A percentile compares a stretch with the other conserved stretches of the same genome.
Conservation (phyloP, 2,888 invertebrate species). For the Agrotis segetum region DNA sequence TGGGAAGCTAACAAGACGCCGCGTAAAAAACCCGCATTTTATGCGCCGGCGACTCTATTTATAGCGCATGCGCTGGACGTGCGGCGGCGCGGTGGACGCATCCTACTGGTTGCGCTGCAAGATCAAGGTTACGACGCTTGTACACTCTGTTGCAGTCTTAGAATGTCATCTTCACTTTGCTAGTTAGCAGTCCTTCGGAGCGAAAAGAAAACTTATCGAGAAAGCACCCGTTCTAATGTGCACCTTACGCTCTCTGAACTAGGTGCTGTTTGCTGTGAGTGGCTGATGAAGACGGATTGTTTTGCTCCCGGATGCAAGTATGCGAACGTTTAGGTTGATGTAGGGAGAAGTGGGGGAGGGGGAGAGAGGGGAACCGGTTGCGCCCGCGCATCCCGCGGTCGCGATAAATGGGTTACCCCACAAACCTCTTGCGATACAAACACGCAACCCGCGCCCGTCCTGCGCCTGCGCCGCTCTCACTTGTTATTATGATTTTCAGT, state of each 20-base stretch:
- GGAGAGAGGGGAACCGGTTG: constrained; percentile 79
- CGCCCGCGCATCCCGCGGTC: constrained; percentile 76
- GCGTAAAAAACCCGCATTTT: constrained; percentile 84
- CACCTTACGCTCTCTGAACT: constrained; percentile 64
- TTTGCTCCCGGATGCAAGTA: constrained; percentile 84
- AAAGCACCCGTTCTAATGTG: constrained; percentile 59
- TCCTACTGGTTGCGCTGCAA: constrained; percentile 87
- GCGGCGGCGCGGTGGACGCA: constrained; percentile 74
- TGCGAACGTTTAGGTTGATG: constrained; percentile 74
- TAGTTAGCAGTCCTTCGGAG: constrained; percentile 73
- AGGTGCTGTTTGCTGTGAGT: constrained; percentile 61
- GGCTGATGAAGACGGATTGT: constrained; percentile 67
- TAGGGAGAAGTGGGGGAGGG: constrained; percentile 65
- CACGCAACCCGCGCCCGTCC: constrained; percentile 63
- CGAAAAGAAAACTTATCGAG: constrained; percentile 71
- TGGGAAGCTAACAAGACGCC: constrained; percentile 83
- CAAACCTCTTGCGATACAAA: constrained; percentile 89
- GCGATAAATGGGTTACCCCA: constrained; percentile 90
- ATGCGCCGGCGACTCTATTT: constrained; percentile 85
- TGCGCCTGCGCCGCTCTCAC: constrained; percentile 52
- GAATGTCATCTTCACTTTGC: constrained; percentile 81
- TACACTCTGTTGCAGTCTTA: constrained; percentile 70
- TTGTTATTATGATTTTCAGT: constrained; percentile 54
- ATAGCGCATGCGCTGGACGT: constrained; percentile 84
- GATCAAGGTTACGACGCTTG: constrained; percentile 86